These are phyloP conservation scores for Ctena decussata DNA, from an alignment of 2,888 invertebrate species.

Conservation along the genomic window DNA sequence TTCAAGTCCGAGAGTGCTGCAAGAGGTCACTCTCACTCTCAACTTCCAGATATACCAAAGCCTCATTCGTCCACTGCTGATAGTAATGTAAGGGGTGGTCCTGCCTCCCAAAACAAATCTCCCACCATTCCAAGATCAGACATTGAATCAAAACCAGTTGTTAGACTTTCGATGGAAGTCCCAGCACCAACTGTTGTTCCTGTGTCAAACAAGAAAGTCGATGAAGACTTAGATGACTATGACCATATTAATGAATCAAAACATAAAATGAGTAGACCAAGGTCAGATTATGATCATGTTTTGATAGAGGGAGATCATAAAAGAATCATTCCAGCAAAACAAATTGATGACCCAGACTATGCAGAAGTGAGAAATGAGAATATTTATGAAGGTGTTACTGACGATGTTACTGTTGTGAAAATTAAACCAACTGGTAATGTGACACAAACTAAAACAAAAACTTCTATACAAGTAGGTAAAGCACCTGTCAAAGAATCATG, in stretches of 20 bases:
- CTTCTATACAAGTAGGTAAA: not conserved
- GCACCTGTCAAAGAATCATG: conserved; percentile 31
- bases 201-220: not conserved
- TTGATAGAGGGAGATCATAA: conserved; percentile 58
- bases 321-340: conserved; percentile 51
- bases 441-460: conserved; percentile 19
- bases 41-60: conserved; percentile 52
- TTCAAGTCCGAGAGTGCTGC: not conserved
- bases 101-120: not conserved
- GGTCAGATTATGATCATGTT: conserved; percentile 74
- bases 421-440: conserved; percentile 8
- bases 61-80: not conserved
- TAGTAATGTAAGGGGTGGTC: not conserved
- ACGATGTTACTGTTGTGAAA: conserved; percentile 49
- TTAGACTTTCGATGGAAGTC: not conserved
- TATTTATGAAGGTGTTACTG: conserved; percentile 60
- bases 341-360: conserved; percentile 64
- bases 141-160: not conserved
- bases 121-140: conserved; percentile 5
- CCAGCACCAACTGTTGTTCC: not conserved
- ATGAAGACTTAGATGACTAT: conserved; percentile 65
- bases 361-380: conserved; percentile 68
- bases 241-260: conserved; percentile 73
- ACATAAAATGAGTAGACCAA: conserved; percentile 40
- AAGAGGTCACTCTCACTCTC: conserved; percentile 38